These are phyloP conservation scores for Lasaia peninsularis DNA, from an alignment of 1,140 invertebrate species.

Conservation along the genomic window DNA sequence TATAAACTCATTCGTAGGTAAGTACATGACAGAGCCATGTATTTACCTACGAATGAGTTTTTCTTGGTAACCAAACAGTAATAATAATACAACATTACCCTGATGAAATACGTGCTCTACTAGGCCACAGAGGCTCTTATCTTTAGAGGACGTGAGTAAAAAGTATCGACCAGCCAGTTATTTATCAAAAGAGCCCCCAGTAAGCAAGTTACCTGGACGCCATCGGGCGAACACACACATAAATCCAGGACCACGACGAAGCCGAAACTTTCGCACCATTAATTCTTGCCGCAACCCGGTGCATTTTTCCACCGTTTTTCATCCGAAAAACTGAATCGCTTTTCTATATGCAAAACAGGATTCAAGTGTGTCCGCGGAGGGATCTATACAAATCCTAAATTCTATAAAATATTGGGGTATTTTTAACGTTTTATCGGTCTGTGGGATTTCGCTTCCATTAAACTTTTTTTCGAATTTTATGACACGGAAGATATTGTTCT, in stretches of 20 bases:
- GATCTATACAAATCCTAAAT: conserved; percentile 57
- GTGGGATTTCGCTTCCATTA: conserved; percentile 60
- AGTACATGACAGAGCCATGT: no score
- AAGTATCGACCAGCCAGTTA: background rate
- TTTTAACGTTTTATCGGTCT: conserved; percentile 61
- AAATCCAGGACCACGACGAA: conserved; percentile 33
- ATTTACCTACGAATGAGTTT: no score
- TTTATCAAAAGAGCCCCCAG: conserved; percentile 1
- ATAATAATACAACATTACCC: no score
- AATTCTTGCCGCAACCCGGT: conserved; percentile 57
- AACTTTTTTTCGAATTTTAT: conserved; percentile 73
- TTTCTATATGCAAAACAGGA: conserved; percentile 63
- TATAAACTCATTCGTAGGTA: no score
- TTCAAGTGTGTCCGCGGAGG: conserved; percentile 36
- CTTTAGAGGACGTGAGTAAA: background rate
- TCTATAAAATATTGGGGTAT: conserved; percentile 67
- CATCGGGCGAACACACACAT: conserved; percentile 31
- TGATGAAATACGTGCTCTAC: no score
- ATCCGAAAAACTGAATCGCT: conserved; percentile 45
- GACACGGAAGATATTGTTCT: conserved; percentile 69
- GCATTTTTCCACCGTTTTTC: conserved; percentile 59
- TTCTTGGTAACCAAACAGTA: no score
- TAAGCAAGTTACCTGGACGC: conserved; percentile 13
- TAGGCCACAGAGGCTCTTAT: no score
- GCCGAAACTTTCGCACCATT: conserved; percentile 57